Percentiles rank a stretch among this genome's conserved stretches.
These are phyloP conservation scores for Formica selysi DNA, from an alignment of 1,140 invertebrate species.

Conservation along the genomic window DNA sequence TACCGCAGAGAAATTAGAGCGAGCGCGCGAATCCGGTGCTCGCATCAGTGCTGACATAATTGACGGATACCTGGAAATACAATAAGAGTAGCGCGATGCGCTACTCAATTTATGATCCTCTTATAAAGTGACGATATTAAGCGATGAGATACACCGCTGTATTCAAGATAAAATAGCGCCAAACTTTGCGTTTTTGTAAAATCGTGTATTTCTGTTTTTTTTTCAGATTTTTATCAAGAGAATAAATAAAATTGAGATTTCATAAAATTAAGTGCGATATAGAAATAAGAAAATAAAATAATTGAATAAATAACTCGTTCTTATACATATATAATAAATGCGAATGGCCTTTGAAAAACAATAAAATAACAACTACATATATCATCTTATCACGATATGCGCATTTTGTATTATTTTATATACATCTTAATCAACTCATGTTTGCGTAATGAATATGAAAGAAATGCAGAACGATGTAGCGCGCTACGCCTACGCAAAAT, in stretches of 20 bases:
- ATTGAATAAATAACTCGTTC: background rate
- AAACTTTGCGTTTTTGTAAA: background rate
- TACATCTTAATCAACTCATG: conserved; percentile 7
- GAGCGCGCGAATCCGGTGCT: conserved; percentile 16
- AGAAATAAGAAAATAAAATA: background rate
- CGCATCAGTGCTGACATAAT: conserved; percentile 24
- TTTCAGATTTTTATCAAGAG: background rate
- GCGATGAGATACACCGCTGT: background rate
- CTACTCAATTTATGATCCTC: background rate
- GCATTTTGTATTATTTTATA: conserved; percentile 26
- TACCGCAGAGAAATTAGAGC: conserved; percentile 40
- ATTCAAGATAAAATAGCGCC: background rate
- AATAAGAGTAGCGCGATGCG: conserved; percentile 35
- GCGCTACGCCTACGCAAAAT: conserved; percentile 50
- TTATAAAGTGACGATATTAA: conserved; percentile 20
- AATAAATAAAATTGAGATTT: background rate
- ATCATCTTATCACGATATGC: background rate
- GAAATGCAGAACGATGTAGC: conserved; percentile 33
- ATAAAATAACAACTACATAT: background rate
- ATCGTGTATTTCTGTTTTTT: background rate
- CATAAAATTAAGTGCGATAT: background rate
- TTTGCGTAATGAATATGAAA: conserved; percentile 2
- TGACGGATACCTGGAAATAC: conserved; percentile 46
- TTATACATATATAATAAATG: background rate
- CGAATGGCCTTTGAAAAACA: background rate